Evolutionary conservation across 2,888 invertebrate genomes (phyloP).

Genomic region (Ernsta delagoae): DNA sequence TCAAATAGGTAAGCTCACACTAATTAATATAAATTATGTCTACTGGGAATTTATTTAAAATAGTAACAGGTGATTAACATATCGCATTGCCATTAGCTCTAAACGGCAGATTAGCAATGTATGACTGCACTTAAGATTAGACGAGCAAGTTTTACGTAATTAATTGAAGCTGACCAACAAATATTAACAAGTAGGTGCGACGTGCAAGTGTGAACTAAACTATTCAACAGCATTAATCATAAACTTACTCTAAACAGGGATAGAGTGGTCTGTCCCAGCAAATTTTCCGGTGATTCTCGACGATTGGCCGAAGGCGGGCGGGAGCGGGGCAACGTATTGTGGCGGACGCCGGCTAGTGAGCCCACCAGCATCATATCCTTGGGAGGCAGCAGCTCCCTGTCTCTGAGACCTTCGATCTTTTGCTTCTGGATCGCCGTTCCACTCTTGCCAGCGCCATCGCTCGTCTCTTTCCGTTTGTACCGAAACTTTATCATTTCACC

Average conservation of each 20-base stretch:
- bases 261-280: constrained; percentile 68
- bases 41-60: neutral
- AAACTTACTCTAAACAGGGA: constrained; percentile 78
- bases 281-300: constrained; percentile 57
- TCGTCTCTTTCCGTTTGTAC: constrained; percentile 86
- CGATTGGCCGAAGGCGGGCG: constrained; percentile 63
- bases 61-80: constrained; percentile 22
- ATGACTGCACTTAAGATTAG: neutral
- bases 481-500: constrained; percentile 87
- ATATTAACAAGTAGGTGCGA: constrained; percentile 1
- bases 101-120: constrained; percentile 21
- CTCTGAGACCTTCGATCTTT: constrained; percentile 76
- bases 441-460: constrained; percentile 55
- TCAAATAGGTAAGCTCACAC: neutral
- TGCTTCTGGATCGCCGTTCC: constrained; percentile 75
- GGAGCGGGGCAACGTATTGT: constrained; percentile 76
- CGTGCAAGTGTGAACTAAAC: neutral
- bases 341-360: constrained; percentile 70
- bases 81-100: constrained; percentile 12
- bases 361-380: constrained; percentile 75
- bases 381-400: constrained; percentile 74
- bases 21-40: neutral
- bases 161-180: neutral
- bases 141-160: neutral
- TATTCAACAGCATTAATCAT: neutral